Evolutionary conservation across 1,140 invertebrate genomes (phyloP).

Genomic region (Hylyphantes graminicola): DNA sequence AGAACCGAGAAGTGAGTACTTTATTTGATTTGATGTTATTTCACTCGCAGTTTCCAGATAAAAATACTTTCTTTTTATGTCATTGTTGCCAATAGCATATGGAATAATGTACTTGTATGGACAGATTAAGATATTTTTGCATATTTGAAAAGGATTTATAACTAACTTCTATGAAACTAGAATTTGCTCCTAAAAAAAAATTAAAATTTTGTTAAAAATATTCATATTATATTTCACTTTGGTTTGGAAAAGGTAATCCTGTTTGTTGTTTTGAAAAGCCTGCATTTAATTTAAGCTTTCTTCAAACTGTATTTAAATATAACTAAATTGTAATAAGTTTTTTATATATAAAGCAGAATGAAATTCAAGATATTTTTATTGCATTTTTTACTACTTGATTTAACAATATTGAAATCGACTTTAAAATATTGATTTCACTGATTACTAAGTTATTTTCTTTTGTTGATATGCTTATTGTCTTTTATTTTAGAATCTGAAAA

Average conservation of each 20-base stretch:
- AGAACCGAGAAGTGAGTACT: slow-evolving; percentile 76
- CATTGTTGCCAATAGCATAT: background rate
- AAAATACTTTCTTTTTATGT: background rate
- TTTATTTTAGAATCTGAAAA: slow-evolving; percentile 53
- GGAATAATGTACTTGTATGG: background rate
- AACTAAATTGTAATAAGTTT: background rate
- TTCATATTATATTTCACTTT: too few species aligned
- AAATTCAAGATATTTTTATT: background rate
- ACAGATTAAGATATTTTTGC: too few species aligned
- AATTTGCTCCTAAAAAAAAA: too few species aligned
- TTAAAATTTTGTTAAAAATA: too few species aligned
- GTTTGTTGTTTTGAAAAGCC: too few species aligned
- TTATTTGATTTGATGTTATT: background rate
- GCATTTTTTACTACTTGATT: background rate
- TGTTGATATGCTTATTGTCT: background rate
- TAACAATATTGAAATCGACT: background rate
- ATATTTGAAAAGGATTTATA: too few species aligned
- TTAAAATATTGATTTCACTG: background rate
- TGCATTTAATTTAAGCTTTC: too few species aligned
- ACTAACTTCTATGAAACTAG: too few species aligned
- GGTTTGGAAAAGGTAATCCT: too few species aligned
- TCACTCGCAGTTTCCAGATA: background rate
- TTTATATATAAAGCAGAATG: background rate
- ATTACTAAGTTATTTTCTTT: background rate
- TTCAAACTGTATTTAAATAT: background rate